Conservation (phyloP, 2,888 invertebrate species). For the Caenorhabditis sp. region DNA sequence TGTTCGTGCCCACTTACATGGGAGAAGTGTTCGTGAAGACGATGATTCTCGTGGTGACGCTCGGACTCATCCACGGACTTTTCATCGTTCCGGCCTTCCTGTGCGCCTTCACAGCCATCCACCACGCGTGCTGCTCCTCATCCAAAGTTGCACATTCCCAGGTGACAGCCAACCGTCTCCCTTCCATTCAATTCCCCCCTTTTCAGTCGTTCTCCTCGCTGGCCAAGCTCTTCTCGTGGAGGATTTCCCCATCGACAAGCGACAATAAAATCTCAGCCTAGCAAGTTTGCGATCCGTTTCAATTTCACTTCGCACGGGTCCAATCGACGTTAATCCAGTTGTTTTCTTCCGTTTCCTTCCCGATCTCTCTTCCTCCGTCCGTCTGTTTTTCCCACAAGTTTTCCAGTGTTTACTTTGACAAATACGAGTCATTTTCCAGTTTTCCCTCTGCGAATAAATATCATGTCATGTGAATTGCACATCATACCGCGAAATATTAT, state of each 20-base stretch:
- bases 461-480: constrained; percentile 32
- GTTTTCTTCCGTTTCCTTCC: constrained; percentile 29
- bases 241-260: constrained; percentile 61
- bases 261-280: constrained; percentile 61
- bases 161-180: constrained; percentile 14
- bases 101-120: constrained; percentile 71
- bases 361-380: constrained; percentile 21
- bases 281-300: constrained; percentile 6
- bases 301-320: constrained; percentile 37
- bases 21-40: constrained; percentile 77
- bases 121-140: constrained; percentile 42
- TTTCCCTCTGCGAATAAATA: constrained; percentile 11
- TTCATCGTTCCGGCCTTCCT: constrained; percentile 74
- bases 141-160: constrained; percentile 52
- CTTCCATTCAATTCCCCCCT: neutral
- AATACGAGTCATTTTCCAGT: constrained; percentile 35
- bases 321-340: constrained; percentile 36
- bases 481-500: constrained; percentile 32
- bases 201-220: constrained; percentile 63
- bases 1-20: constrained; percentile 75
- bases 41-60: constrained; percentile 75
- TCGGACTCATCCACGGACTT: constrained; percentile 75
- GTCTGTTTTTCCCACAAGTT: constrained; percentile 23
- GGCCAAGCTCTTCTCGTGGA: constrained; percentile 64
- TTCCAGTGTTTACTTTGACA: constrained; percentile 28